Evolutionary conservation across 92 coral and sea anemone species (phyloP).

Genomic region (Palythoa grandis): DNA sequence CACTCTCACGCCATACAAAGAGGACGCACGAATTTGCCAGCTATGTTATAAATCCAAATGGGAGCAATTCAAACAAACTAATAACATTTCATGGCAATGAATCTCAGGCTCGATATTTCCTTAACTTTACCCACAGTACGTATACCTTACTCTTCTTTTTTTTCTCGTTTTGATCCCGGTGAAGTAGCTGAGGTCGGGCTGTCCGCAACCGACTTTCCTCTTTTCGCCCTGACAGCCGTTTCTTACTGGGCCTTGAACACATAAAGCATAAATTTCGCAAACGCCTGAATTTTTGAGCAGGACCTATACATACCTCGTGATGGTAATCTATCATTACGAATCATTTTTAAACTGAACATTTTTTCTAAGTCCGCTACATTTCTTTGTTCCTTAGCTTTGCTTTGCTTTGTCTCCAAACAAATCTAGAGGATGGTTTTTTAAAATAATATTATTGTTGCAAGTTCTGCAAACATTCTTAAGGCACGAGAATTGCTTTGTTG

Average conservation of each 20-base stretch:
- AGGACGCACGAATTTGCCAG: no score
- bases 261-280: background rate
- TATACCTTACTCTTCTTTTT: no score
- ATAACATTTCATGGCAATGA: no score
- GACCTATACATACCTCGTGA: background rate
- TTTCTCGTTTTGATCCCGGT: slow-evolving; percentile 38
- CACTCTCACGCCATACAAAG: no score
- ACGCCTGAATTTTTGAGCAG: background rate
- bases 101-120: no score
- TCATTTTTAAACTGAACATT: background rate
- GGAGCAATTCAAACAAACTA: no score
- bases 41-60: no score
- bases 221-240: slow-evolving; percentile 22
- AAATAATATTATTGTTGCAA: background rate
- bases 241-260: slow-evolving; percentile 22
- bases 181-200: slow-evolving; percentile 31
- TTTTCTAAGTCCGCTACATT: background rate
- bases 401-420: background rate
- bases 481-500: background rate
- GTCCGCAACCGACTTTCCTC: slow-evolving; percentile 37
- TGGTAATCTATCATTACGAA: background rate
- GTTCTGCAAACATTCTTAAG: background rate
- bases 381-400: background rate
- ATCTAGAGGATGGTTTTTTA: background rate
- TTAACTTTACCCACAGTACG: no score